phyloP scores from a whole-genome alignment of 2,888 invertebrate genomes.

The Labia minor region DNA sequence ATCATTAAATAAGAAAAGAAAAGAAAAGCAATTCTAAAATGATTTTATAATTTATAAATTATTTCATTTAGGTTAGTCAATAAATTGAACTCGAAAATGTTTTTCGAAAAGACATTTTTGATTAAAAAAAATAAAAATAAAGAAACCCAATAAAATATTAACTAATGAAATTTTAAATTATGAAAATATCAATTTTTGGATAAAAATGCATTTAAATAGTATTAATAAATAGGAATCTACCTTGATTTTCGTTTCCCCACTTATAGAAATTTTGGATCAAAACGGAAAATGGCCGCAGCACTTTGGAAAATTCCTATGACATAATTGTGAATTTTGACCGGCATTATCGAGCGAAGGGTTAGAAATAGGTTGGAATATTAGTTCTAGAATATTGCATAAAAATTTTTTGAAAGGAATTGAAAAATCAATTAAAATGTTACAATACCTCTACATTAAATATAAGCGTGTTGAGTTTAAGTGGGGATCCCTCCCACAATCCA shows the following conservation, averaged over 20 bases:
- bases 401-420: not conserved
- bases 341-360: conserved; percentile 14
- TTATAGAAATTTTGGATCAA: conserved; percentile 26
- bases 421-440: not conserved
- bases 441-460: not conserved
- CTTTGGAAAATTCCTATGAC: conserved; percentile 26
- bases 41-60: too few relatives aligned
- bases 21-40: too few relatives aligned
- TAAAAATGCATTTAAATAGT: not conserved
- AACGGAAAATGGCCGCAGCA: conserved; percentile 27
- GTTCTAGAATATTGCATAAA: too few relatives aligned
- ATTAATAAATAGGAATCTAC: not conserved
- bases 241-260: conserved; percentile 4
- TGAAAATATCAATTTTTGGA: not conserved
- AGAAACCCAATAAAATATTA: too few relatives aligned
- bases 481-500: conserved; percentile 21
- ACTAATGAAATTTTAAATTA: not conserved
- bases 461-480: conserved; percentile 1
- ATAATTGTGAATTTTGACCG: conserved; percentile 24
- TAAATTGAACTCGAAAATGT: not conserved
- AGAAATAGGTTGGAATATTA: too few relatives aligned
- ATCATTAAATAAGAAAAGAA: too few relatives aligned
- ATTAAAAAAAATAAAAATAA: too few relatives aligned
- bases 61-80: not conserved
- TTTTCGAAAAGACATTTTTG: conserved; percentile 1